Percentiles rank a stretch among this genome's conserved stretches.
Evolutionary conservation across 2,888 invertebrate species (phyloP).

Genomic region (Ectropis crepuscularia): DNA sequence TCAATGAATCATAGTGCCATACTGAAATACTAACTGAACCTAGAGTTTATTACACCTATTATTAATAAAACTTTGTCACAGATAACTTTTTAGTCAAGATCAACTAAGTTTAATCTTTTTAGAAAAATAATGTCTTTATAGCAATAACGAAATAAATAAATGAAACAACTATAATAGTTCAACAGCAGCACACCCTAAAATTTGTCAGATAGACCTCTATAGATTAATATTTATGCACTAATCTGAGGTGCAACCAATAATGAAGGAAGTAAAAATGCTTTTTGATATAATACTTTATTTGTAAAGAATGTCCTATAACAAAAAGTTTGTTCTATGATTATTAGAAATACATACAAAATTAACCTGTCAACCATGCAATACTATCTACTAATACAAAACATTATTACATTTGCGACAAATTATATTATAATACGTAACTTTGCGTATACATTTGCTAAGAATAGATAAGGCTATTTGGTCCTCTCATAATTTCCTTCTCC

Average conservation of each 20-base stretch:
- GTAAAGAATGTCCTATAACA: constrained; percentile 53
- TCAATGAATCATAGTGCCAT: too few relatives aligned
- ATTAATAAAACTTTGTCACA: too few relatives aligned
- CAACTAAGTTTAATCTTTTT: too few relatives aligned
- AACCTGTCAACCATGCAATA: constrained; percentile 47
- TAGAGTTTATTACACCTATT: too few relatives aligned
- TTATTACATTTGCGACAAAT: constrained; percentile 57
- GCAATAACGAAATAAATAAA: background rate
- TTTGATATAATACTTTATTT: constrained; percentile 58
- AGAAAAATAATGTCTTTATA: background rate
- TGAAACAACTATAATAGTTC: too few relatives aligned
- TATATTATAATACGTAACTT: constrained; percentile 49
- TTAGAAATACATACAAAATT: constrained; percentile 52
- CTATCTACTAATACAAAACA: constrained; percentile 72
- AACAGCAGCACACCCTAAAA: too few relatives aligned
- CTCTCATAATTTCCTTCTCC: constrained; percentile 84
- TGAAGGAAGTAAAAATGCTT: background rate
- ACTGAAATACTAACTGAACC: too few relatives aligned
- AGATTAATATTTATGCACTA: too few relatives aligned
- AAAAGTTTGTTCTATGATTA: constrained; percentile 61
- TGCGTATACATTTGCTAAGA: constrained; percentile 50
- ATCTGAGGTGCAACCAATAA: background rate
- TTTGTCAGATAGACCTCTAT: too few relatives aligned
- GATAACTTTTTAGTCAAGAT: too few relatives aligned
- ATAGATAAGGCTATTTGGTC: constrained; percentile 58